phyloP scores from a whole-genome alignment of 2,113 vertebrate genomes.

The Phylloscopus whistleri region DNA sequence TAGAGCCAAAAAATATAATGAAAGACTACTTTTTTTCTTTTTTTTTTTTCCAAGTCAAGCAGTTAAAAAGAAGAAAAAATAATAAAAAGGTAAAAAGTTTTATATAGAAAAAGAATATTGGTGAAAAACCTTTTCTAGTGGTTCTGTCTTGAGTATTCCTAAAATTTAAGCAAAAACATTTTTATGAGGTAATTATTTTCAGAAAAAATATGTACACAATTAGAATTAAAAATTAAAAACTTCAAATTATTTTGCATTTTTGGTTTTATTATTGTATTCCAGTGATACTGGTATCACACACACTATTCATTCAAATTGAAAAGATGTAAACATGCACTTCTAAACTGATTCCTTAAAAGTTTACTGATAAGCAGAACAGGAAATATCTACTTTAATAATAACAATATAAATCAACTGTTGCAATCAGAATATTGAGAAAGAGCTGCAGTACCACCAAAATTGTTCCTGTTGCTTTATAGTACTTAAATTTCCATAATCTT shows the following conservation, averaged over 20 bases:
- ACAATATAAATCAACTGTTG: background rate
- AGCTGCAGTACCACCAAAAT: background rate
- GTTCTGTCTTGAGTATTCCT: background rate
- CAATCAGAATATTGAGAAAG: background rate
- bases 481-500: constrained; percentile 60
- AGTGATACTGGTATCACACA: background rate
- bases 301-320: background rate
- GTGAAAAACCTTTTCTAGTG: background rate
- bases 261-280: background rate
- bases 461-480: constrained; percentile 37
- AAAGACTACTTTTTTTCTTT: background rate
- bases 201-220: background rate
- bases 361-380: background rate
- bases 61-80: background rate
- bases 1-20: background rate
- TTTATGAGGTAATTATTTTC: background rate
- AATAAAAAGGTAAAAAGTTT: background rate
- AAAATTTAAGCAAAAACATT: background rate
- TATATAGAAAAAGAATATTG: background rate
- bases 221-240: background rate
- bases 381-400: background rate
- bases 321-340: background rate
- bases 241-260: background rate
- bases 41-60: background rate
- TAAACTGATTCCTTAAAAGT: background rate